Conservation (phyloP, 53 echinoderm and acorn worm species). For the Apostichopus leukothele region DNA sequence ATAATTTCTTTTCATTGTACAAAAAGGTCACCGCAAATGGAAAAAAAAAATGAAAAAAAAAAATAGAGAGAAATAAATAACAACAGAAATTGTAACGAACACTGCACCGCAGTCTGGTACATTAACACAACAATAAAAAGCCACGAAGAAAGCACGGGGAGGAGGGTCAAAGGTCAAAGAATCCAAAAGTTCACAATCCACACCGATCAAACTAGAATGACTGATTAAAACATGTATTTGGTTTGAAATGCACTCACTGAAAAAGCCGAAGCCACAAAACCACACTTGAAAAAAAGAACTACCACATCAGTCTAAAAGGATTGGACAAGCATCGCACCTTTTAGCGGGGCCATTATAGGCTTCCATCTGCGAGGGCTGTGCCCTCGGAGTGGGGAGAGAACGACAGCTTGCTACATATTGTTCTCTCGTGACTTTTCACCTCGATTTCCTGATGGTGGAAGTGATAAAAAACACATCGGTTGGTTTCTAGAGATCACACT, state of each 20-base stretch:
- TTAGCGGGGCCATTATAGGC: slow-evolving; percentile 16
- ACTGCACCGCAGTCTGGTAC: slow-evolving; percentile 45
- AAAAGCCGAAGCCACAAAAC: slow-evolving; percentile 45
- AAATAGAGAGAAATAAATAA: slow-evolving; percentile 22
- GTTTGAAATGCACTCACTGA: slow-evolving; percentile 16
- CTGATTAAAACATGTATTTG: slow-evolving; percentile 32
- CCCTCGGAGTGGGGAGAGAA: slow-evolving; percentile 29
- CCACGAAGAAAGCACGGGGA: slow-evolving; percentile 47
- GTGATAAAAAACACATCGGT: slow-evolving; percentile 36
- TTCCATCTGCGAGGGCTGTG: slow-evolving; percentile 25
- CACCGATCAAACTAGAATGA: slow-evolving; percentile 27
- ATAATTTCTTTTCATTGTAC: too few species aligned
- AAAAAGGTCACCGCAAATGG: slow-evolving; percentile 38
- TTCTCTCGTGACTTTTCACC: slow-evolving; percentile 46
- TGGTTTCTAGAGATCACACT: slow-evolving; percentile 6
- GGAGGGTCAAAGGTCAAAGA: slow-evolving; percentile 47
- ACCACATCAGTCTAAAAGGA: slow-evolving; percentile 47
- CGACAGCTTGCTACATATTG: slow-evolving; percentile 38
- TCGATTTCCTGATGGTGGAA: slow-evolving; percentile 44
- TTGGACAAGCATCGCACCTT: slow-evolving; percentile 41
- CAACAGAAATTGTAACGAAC: slow-evolving; percentile 38
- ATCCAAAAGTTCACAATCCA: slow-evolving; percentile 24
- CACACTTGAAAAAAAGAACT: slow-evolving; percentile 39
- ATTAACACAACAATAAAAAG: slow-evolving; percentile 46
- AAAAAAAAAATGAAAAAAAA: slow-evolving; percentile 12